Base-by-base conservation (phyloP, 1,140 invertebrate genomes). In the Diabrotica virgifera region DNA sequence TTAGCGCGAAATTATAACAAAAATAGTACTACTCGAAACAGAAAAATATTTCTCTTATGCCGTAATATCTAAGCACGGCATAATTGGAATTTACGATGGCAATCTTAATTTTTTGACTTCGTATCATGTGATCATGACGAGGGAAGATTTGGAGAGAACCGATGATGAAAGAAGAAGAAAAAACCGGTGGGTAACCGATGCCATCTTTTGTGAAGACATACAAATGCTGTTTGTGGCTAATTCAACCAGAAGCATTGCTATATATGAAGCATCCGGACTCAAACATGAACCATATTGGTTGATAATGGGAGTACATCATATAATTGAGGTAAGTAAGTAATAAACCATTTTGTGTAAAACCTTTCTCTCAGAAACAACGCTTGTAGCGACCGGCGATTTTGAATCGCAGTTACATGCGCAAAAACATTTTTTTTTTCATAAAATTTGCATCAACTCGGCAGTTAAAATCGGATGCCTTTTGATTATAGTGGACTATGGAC, bases 121-220 rank as follows among this genome's bases (percentile, higher is more conserved):
- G 8, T 85, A 86, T 67, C 77, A 80, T 70, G 78, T 81, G 35
- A 76, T 76, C 8, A 79, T 80, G 71, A 77, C 71, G 6, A 72
- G 77, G 67, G 78, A 77, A 61, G 79, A 80, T 64, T 66, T 77
- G 37, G 68, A 56, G 13, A 58, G 69, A 35, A 69, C 65, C 35
- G 74, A 76, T 52, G 59, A 72, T 63, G 68, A 76, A 59, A 64
- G 74, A 62, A 67, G 77, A 40, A 77, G 80, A 12, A 80, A 79
- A 57, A 83, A 82, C 59, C 79, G 80, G 61, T 85, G 84, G 84
- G 77, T 86, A 11, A 85, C 84, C 0, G 84, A 85, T 66, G 83
- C 82, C 0, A 68, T 85, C 10, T 85, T 83, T 70, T 71, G 84
- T 61, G 70, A 75, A 71, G 83, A 85, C 64, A 78, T 81, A 8